phyloP scores from a whole-genome alignment of 1,140 invertebrate genomes.

The Anastrepha ludens region DNA sequence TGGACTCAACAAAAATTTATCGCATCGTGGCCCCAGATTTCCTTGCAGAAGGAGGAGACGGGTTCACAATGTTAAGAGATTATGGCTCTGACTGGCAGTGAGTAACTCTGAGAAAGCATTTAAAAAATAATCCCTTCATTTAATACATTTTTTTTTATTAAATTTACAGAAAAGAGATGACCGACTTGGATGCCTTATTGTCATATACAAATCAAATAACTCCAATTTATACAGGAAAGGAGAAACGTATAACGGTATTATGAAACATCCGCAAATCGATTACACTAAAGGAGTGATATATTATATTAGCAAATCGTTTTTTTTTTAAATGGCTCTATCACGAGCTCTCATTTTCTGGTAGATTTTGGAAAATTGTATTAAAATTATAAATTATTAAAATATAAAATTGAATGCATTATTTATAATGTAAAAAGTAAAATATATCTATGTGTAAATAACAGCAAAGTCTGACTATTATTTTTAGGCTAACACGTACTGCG shows the following conservation, averaged over 20 bases:
- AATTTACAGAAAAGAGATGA: conserved; percentile 61
- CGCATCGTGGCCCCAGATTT: conserved; percentile 79
- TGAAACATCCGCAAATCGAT: too few species aligned
- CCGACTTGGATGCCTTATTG: conserved; percentile 67
- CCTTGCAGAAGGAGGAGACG: conserved; percentile 82
- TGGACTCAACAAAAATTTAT: conserved; percentile 77
- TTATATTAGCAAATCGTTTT: too few species aligned
- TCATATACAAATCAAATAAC: conserved; percentile 61
- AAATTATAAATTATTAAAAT: too few species aligned
- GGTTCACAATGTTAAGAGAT: conserved; percentile 74
- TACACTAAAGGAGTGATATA: too few species aligned
- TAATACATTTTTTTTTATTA: conserved; percentile 21
- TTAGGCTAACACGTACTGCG: too few species aligned
- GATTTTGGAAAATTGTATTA: too few species aligned
- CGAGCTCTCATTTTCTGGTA: too few species aligned
- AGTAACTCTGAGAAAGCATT: conserved; percentile 39
- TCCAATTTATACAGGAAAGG: conserved; percentile 58
- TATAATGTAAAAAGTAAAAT: too few species aligned
- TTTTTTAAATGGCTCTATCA: too few species aligned
- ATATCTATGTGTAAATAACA: too few species aligned
- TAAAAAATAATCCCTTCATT: neutral
- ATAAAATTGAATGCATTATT: too few species aligned
- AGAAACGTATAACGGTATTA: conserved; percentile 54
- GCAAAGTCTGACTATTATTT: too few species aligned
- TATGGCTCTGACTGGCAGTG: conserved; percentile 64